Evolutionary conservation across 2,797 vertebrate species (phyloP), one percentile per base, ranked within the genome.

Genomic region (Hapalemur alaotrensis): DNA sequence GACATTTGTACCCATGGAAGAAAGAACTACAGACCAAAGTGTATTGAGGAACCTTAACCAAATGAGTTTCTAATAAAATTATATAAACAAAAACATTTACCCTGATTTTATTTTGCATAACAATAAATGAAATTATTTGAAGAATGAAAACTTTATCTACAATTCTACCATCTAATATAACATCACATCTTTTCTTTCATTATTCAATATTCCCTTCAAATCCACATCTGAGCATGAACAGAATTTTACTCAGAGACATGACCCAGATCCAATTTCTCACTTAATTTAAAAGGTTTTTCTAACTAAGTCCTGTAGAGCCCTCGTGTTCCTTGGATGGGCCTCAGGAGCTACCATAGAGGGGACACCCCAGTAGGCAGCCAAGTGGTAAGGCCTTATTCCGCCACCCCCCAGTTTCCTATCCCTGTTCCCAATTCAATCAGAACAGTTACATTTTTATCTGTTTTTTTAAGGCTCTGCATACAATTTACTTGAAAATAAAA

Each of bases 401-500:
- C 81, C 5, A 22, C 12, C 2, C 38, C 23, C 14, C 17, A 54
- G 17, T 7, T 30, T 32, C 65, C 76, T 41, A 20, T 28, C 7
- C 7, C 18, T 52, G 65, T 25, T 88, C 41, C 50, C 30, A 73
- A 57, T 73, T 80, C 89, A 94, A 59, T 63, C 54, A 70, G 50
- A 91, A 83, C 18, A 54, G 14, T 46, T 70, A 50, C 17, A 72
- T 46, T 89, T 92, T 91, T 59, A 89, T n/a, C 23, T 73, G 32
- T 15, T 84, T 95, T 95, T 88, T 69, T 78, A 38, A 93, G 43
- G 30, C 86, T 88, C 92, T 93, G 41, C 35, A 86, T 46, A 91
- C 32, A 90, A 38, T 89, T 92, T 61, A 80, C 23, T 91, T 94
- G 46, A 93, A 95, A 95, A 92, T 41, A 57, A 82, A 93, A 92